Base-by-base conservation (phyloP, 1,140 invertebrate species). In the Spodoptera litura region DNA sequence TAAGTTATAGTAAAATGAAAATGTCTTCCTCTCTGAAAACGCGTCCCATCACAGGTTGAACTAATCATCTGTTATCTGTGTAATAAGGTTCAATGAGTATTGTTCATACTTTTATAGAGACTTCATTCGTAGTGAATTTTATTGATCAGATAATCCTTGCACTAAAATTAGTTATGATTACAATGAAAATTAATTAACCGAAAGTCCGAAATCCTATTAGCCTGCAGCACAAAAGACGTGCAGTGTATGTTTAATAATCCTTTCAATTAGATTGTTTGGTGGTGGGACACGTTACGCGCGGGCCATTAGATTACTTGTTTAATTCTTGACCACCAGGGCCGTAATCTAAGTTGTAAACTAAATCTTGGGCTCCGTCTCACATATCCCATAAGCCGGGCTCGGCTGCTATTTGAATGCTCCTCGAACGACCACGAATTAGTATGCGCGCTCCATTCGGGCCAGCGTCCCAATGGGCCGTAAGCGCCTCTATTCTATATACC, bases 271-370 rank as follows among this genome's bases (percentile, higher is more conserved):
- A 85, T 88, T 81, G 85, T 85, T 84, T 61, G 80, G 72, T 15
- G 58, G 20, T 56, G 75, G 84, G 75, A 81, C 77, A 81, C 83
- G 84, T 82, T 81, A 90, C 88, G 86, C 88, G 87, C 88, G 84
- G 73, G 80, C 85, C 84, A 87, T 88, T 90, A 91, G 86, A 89
- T 88, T 87, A 89, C 87, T 91, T 92, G 91, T 91, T 92, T 94
- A 93, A 93, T 94, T 93, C 91, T 94, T 94, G 93, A 94, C 93
- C 93, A 91, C 88, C 72, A 72, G 80, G 79, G 80, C 83, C 78
- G 88, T 93, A 94, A 94, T 94, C 91, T 94, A 90, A 94, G 91
- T 92, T 93, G 90, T 93, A 91, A 91, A 94, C 88, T 93, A 94
- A 93, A 91, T 93, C 92, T 94, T 93, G 84, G 91, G 87, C 80